Evolutionary conservation across 2,888 invertebrate genomes (phyloP).

Genomic region (Ophonus ardosiacus): DNA sequence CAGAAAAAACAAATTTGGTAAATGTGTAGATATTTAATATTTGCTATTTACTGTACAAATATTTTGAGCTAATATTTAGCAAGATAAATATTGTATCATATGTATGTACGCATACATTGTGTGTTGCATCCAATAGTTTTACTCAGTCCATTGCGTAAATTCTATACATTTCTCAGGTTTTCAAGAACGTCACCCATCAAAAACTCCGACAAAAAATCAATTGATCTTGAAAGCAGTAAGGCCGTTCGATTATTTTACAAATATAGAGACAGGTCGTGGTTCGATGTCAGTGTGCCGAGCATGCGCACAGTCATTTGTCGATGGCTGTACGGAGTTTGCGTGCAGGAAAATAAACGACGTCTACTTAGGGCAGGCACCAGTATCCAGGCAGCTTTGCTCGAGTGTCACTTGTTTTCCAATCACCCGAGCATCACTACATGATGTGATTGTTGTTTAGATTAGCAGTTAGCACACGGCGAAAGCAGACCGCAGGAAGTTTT

Average conservation of each 20-base stretch:
- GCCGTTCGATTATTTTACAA: constrained; percentile 49
- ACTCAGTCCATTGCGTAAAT: background rate
- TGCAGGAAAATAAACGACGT: constrained; percentile 20
- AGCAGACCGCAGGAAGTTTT: background rate
- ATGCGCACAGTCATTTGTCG: constrained; percentile 48
- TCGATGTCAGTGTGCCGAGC: constrained; percentile 1
- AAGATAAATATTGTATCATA: background rate
- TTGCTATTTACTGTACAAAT: too few relatives aligned
- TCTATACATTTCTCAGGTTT: constrained; percentile 15
- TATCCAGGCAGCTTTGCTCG: constrained; percentile 5
- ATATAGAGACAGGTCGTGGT: constrained; percentile 52
- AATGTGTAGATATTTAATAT: too few relatives aligned
- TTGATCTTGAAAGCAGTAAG: constrained; percentile 27
- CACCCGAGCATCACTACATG: background rate
- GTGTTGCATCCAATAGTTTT: background rate
- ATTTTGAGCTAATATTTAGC: too few relatives aligned
- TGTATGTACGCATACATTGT: background rate
- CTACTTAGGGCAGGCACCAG: constrained; percentile 1
- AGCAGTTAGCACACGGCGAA: background rate
- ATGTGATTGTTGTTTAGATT: constrained; percentile 3
- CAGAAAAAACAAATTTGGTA: too few relatives aligned
- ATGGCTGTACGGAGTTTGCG: constrained; percentile 43
- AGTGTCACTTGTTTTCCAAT: background rate
- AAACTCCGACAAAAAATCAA: constrained; percentile 42
- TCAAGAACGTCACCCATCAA: constrained; percentile 28